phyloP scores from a whole-genome alignment of 2,888 invertebrate genomes.

The Papilio demoleus region DNA sequence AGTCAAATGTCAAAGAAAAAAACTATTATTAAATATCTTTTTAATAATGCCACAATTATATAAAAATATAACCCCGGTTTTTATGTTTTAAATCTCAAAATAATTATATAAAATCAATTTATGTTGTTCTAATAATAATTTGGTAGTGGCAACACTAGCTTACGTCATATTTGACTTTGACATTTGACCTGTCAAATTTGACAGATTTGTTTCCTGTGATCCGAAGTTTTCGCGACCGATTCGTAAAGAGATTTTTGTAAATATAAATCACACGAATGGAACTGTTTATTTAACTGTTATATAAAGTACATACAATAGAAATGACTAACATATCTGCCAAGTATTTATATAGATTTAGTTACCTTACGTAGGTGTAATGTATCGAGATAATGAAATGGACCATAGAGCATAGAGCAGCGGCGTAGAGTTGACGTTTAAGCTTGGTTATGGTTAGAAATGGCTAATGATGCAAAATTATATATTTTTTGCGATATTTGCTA shows the following conservation, averaged over 20 bases:
- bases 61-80: not conserved
- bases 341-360: slow-evolving; percentile 63
- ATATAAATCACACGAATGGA: slow-evolving; percentile 1
- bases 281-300: not conserved
- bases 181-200: slow-evolving; percentile 25
- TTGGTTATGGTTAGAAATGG: slow-evolving; percentile 8
- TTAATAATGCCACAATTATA: not conserved
- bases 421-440: slow-evolving; percentile 33
- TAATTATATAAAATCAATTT: not conserved
- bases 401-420: slow-evolving; percentile 48
- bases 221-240: not conserved
- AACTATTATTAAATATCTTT: not conserved
- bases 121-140: not conserved
- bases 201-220: slow-evolving; percentile 1
- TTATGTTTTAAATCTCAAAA: not conserved
- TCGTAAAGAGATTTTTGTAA: not conserved
- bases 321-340: slow-evolving; percentile 66
- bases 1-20: slow-evolving; percentile 29
- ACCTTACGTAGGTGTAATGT: slow-evolving; percentile 50
- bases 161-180: not conserved
- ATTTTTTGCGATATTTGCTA: slow-evolving; percentile 2
- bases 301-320: slow-evolving; percentile 34
- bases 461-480: not conserved
- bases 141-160: not conserved
- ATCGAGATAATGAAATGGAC: slow-evolving; percentile 50